These are phyloP conservation scores for Acrobasis repandana DNA, from an alignment of 2,888 invertebrate species.

Conservation along the genomic window DNA sequence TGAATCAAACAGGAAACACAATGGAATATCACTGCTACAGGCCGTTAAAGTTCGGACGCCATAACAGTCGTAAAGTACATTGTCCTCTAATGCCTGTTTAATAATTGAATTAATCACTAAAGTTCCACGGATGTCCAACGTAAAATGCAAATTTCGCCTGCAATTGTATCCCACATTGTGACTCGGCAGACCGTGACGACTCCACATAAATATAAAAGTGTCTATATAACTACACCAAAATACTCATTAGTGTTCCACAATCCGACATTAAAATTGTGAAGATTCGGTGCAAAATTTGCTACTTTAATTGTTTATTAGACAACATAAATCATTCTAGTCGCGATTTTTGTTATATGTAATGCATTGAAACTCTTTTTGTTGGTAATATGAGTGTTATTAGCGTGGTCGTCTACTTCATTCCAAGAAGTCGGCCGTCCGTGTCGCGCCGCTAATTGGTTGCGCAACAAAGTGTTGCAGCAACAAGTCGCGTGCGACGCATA, in stretches of 20 bases:
- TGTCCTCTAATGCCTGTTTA: constrained; percentile 49
- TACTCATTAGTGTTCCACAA: constrained; percentile 51
- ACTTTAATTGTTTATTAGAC: constrained; percentile 16
- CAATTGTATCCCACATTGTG: constrained; percentile 69
- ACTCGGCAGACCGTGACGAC: constrained; percentile 65
- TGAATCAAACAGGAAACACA: constrained; percentile 7
- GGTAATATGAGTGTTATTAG: constrained; percentile 32
- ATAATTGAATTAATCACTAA: constrained; percentile 67
- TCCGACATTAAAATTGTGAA: not conserved
- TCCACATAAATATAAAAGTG: constrained; percentile 50
- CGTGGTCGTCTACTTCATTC: constrained; percentile 61
- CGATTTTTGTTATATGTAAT: constrained; percentile 14
- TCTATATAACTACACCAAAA: constrained; percentile 52
- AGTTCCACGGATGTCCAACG: constrained; percentile 58
- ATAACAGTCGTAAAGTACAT: constrained; percentile 22
- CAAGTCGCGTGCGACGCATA: constrained; percentile 50
- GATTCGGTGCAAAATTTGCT: constrained; percentile 18
- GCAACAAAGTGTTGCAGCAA: constrained; percentile 59
- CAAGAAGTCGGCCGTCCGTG: constrained; percentile 62
- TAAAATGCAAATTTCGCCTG: constrained; percentile 75
- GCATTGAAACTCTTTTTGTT: constrained; percentile 1
- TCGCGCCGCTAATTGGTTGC: constrained; percentile 63
- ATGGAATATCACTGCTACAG: not conserved
- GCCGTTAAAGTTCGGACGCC: constrained; percentile 8
- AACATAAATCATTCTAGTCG: constrained; percentile 16